Conservation (phyloP, 2,888 invertebrate genomes). For the Linnaemya vulpina region DNA sequence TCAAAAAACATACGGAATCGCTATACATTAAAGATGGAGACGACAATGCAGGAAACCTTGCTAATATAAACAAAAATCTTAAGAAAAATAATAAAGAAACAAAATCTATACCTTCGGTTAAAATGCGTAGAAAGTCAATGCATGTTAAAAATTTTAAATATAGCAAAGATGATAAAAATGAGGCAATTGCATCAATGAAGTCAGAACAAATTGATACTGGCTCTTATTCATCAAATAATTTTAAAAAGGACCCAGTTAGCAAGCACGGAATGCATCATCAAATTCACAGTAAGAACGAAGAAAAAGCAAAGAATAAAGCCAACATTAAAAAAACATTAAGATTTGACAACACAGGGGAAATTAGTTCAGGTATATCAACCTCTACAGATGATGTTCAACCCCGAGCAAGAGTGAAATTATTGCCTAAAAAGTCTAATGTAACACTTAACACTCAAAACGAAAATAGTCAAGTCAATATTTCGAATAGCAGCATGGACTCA, state of each 20-base stretch:
- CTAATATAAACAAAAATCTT: neutral
- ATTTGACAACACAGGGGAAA: neutral
- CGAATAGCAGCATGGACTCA: too few relatives aligned
- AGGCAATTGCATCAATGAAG: too few relatives aligned
- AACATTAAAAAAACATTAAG: neutral
- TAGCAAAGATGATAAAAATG: neutral
- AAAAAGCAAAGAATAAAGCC: neutral
- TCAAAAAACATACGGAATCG: neutral
- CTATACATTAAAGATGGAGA: neutral
- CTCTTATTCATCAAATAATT: neutral
- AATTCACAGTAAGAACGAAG: neutral
- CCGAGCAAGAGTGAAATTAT: neutral
- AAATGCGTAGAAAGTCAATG: constrained; percentile 32
- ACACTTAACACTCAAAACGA: neutral
- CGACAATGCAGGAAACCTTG: neutral
- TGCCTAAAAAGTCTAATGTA: neutral
- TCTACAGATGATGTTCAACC: neutral
- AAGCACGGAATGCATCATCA: neutral
- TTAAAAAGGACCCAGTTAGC: neutral
- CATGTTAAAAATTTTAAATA: constrained; percentile 5
- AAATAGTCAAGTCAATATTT: neutral
- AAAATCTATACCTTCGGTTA: constrained; percentile 10
- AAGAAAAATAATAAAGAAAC: neutral
- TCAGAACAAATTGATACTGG: neutral
- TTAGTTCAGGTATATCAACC: too few relatives aligned